Evolutionary conservation across 2,888 invertebrate species (phyloP), one percentile per base, ranked within the genome.

Genomic region (Neuroscelio doddi): DNA sequence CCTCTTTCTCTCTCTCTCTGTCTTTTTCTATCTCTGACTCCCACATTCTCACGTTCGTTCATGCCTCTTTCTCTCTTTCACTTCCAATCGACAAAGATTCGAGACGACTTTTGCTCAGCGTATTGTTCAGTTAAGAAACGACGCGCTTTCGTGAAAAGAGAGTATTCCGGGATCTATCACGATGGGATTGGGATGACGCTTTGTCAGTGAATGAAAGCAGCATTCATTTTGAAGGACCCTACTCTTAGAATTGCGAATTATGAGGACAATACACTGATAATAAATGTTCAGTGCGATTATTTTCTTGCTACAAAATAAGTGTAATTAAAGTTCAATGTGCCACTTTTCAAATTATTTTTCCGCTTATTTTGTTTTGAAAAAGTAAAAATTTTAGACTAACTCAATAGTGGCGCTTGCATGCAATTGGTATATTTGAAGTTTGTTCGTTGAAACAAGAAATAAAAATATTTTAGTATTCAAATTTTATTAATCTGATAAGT

Each of bases 91-190:
- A 64, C 58, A 36, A 47, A 59, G 64, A 58, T 64, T 55, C 64
- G 39, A 38, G 50, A 30, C 64, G 58, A 58, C 64, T 64, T 58
- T 53, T 50, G 64, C 64, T 42, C 55, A 46, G 50, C 38, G 63
- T 51, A 64, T 64, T 64, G 63, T 64, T 63, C 56, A 46, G 52
- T 57, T 51, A 51, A 63, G 56, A 63, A 63, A 63, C 51, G 62
- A 55, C 51, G 62, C 53, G 47, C 53, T 32, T 26, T 46, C 42
- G 62, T 63, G 56, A 56, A 63, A 62, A 52, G 63, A 36, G 42
- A 56, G 39, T 62, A 62, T 55, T 61, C 50, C 45, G 29, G 45
- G 56, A 62, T 56, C 46, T 56, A 62, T 62, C 51, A 51, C 45
- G 50, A 51, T 42, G 58, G 47, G 52, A 63, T 57, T 51, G 52